Conservation (phyloP, 1,140 invertebrate species). For the Orius insidiosus region DNA sequence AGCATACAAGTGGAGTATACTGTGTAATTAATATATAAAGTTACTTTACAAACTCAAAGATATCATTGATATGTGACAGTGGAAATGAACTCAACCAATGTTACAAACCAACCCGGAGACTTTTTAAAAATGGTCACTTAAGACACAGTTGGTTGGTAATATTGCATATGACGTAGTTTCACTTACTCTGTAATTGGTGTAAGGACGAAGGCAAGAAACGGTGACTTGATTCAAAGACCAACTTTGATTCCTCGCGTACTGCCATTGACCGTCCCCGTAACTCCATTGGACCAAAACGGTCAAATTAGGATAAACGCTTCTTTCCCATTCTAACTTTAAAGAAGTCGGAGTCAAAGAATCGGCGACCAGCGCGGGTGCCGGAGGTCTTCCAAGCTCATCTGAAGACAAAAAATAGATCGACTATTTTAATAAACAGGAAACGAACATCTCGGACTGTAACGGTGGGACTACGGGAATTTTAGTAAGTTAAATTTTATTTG, state of each 20-base stretch:
- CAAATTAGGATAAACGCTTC: conserved; percentile 31
- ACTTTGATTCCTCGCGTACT: conserved; percentile 49
- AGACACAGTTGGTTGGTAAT: not conserved
- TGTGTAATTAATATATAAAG: no score
- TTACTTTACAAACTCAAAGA: no score
- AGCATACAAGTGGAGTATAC: no score
- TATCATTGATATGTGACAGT: no score
- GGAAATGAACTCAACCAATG: no score
- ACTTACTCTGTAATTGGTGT: conserved; percentile 70
- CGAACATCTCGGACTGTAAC: no score
- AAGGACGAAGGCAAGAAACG: conserved; percentile 62
- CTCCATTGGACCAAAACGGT: conserved; percentile 59
- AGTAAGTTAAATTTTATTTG: no score
- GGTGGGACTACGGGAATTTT: no score
- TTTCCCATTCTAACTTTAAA: conserved; percentile 63
- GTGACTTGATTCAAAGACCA: conserved; percentile 47
- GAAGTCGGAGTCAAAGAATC: conserved; percentile 55
- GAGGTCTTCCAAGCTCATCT: conserved; percentile 49
- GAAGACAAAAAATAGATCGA: conserved; percentile 16
- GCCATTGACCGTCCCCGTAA: conserved; percentile 53
- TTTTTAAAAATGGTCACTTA: not conserved
- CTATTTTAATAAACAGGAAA: no score
- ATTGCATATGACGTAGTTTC: not conserved
- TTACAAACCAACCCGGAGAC: no score
- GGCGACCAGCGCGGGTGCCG: conserved; percentile 54